Percentiles rank a stretch among this genome's conserved stretches.
Conservation (phyloP, 2,113 vertebrate genomes). For the Atherinomorus stipes region DNA sequence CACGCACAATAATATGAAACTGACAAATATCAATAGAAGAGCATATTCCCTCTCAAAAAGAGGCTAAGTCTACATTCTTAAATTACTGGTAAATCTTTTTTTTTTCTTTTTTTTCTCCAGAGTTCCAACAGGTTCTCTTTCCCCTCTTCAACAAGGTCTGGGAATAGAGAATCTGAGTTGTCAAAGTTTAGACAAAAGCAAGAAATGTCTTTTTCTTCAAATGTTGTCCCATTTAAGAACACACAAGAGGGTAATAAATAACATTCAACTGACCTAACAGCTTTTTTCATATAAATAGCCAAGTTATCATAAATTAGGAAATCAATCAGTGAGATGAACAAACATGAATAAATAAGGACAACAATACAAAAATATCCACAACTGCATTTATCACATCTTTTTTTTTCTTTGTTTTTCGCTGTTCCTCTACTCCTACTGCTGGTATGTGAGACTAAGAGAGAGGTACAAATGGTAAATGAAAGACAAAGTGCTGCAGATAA, state of each 20-base stretch:
- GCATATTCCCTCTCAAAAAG: slow-evolving; percentile 87
- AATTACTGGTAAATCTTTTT: slow-evolving; percentile 86
- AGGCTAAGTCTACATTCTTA: slow-evolving; percentile 94
- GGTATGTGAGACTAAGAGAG: slow-evolving; percentile 76
- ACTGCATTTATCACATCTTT: slow-evolving; percentile 81
- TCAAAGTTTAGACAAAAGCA: slow-evolving; percentile 82
- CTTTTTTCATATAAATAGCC: slow-evolving; percentile 89
- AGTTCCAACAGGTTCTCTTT: slow-evolving; percentile 77
- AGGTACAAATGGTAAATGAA: slow-evolving; percentile 63
- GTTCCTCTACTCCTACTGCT: slow-evolving; percentile 83
- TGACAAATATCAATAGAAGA: slow-evolving; percentile 92
- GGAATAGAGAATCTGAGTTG: slow-evolving; percentile 81
- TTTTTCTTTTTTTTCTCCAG: slow-evolving; percentile 73
- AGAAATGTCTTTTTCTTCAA: slow-evolving; percentile 78
- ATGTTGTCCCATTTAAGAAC: slow-evolving; percentile 85
- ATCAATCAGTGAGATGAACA: slow-evolving; percentile 79
- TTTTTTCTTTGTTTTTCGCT: slow-evolving; percentile 53
- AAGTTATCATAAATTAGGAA: slow-evolving; percentile 87
- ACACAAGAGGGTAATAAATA: slow-evolving; percentile 85
- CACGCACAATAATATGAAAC: slow-evolving; percentile 89
- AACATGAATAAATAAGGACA: slow-evolving; percentile 81
- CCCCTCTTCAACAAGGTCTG: slow-evolving; percentile 72
- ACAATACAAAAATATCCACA: slow-evolving; percentile 95
- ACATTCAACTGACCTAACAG: slow-evolving; percentile 87
- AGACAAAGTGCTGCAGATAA: slow-evolving; percentile 71